Conservation (phyloP, 2,888 invertebrate genomes). For the Lycia hirtaria region DNA sequence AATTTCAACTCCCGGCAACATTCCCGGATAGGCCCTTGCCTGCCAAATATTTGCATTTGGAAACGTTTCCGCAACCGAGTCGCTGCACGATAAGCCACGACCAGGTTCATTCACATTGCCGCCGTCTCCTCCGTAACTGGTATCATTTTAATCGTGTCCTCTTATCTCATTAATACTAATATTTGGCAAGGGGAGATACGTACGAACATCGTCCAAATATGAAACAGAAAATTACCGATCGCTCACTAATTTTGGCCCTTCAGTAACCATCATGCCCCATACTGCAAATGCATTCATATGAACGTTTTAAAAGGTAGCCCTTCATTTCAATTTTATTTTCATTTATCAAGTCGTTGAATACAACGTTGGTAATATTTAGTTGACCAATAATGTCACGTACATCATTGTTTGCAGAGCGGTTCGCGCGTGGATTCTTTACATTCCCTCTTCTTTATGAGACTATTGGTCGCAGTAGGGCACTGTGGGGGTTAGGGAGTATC, state of each 20-base stretch:
- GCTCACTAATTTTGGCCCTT: neutral
- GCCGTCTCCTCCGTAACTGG: conserved; percentile 37
- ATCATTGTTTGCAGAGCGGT: conserved; percentile 39
- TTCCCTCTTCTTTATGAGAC: conserved; percentile 39
- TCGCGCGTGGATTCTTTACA: conserved; percentile 40
- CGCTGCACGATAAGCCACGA: conserved; percentile 64
- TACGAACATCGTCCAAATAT: neutral
- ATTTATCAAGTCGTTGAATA: conserved; percentile 11
- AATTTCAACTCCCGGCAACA: conserved; percentile 30
- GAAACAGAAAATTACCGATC: neutral
- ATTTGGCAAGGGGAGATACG: conserved; percentile 15
- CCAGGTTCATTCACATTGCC: conserved; percentile 64
- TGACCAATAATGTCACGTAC: conserved; percentile 39
- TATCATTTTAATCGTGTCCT: conserved; percentile 42
- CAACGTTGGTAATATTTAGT: conserved; percentile 23
- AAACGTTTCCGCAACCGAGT: conserved; percentile 56
- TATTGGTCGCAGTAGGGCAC: neutral
- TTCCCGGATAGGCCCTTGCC: conserved; percentile 36
- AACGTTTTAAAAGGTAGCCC: neutral
- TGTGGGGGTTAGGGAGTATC: neutral
- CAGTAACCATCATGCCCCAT: neutral
- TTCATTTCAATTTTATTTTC: neutral
- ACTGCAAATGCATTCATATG: neutral
- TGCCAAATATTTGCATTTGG: conserved; percentile 53
- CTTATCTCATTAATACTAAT: conserved; percentile 42